A percentile compares a stretch with the other conserved stretches of the same genome.
phyloP scores from a whole-genome alignment of 2,113 vertebrate species.

The Columba janthina region DNA sequence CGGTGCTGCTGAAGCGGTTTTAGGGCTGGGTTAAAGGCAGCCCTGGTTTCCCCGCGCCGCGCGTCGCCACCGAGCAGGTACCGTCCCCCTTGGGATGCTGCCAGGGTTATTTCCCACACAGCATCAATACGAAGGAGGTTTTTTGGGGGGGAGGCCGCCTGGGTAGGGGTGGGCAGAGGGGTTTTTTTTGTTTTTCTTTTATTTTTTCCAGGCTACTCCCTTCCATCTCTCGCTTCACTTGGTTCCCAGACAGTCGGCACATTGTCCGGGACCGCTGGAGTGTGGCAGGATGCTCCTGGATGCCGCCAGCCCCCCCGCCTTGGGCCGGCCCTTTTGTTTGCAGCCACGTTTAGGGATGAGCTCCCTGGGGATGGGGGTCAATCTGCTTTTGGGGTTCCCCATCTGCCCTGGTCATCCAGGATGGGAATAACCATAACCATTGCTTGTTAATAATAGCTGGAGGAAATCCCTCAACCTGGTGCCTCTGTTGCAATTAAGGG shows the following conservation, averaged over 20 bases:
- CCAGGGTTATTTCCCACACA: not conserved
- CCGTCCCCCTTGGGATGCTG: accelerated
- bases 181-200: too few relatives aligned
- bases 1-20: not conserved
- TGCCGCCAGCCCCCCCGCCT: not conserved
- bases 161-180: too few relatives aligned
- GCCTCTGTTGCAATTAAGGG: accelerated
- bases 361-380: not conserved
- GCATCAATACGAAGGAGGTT: not conserved
- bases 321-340: not conserved
- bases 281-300: conserved; percentile 47
- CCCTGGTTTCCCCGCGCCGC: accelerated
- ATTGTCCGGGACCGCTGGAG: conserved; percentile 17
- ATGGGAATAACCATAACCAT: not conserved
- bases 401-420: not conserved
- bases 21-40: not conserved
- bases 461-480: not conserved
- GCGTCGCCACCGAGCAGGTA: not conserved
- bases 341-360: not conserved
- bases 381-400: not conserved
- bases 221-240: not conserved
- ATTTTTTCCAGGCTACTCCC: not conserved
- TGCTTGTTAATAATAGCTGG: not conserved
- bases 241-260: not conserved
- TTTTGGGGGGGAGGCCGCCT: not conserved